Conservation (phyloP, 1,140 invertebrate species). For the Megalopta genalis region DNA sequence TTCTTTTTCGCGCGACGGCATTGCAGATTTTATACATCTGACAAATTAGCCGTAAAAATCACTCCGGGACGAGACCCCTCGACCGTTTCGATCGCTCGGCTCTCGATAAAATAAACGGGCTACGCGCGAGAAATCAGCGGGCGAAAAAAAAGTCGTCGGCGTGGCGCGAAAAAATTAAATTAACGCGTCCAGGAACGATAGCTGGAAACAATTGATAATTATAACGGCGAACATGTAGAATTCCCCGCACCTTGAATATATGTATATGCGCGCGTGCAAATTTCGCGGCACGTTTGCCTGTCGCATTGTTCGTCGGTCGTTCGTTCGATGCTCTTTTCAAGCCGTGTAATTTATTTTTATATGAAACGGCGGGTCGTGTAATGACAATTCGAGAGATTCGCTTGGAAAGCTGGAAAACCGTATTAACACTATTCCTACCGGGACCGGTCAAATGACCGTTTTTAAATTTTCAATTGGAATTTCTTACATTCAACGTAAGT, state of each 20-base stretch:
- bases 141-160: not conserved
- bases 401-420: not conserved
- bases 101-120: not conserved
- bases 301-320: not conserved
- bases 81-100: not conserved
- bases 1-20: not conserved
- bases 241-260: conserved; percentile 12
- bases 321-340: not conserved
- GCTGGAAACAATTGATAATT: conserved; percentile 41
- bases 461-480: no score
- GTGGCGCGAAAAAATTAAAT: conserved; percentile 14
- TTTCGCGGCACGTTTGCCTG: not conserved
- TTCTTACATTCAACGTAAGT: no score
- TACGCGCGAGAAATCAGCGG: not conserved
- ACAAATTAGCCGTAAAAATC: not conserved
- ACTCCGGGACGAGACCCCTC: not conserved
- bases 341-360: not conserved
- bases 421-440: no score
- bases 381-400: not conserved
- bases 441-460: no score
- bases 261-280: conserved; percentile 14
- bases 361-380: not conserved
- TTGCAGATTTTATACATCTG: not conserved
- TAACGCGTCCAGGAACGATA: conserved; percentile 20
- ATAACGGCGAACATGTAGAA: not conserved